Conservation (phyloP, 2,888 invertebrate species). For the Epsilonema sp. region DNA sequence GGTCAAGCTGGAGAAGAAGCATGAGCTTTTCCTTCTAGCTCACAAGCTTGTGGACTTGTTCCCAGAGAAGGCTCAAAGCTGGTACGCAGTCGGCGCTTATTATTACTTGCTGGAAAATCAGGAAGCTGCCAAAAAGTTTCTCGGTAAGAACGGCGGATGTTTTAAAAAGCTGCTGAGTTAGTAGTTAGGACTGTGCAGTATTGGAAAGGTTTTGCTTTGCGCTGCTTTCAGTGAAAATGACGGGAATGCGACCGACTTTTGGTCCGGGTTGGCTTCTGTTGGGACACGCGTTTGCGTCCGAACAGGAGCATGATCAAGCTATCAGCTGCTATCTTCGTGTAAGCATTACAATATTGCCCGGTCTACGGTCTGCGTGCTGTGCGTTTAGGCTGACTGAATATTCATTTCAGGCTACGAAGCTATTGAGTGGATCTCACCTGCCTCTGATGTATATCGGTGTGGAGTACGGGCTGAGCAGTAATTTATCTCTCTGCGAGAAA, state of each 20-base stretch:
- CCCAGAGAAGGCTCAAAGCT: conserved; percentile 13
- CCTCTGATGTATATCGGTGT: no score
- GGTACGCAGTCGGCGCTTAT: conserved; percentile 24
- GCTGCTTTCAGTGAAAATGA: conserved; percentile 17
- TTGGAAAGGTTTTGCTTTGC: no score
- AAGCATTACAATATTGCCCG: no score
- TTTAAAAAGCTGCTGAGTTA: no score
- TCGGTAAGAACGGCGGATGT: conserved; percentile 13
- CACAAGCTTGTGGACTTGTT: conserved; percentile 17
- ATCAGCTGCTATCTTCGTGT: conserved; percentile 99
- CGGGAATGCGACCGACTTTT: conserved; percentile 50
- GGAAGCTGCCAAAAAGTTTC: conserved; percentile 17
- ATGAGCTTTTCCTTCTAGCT: conserved; percentile 15
- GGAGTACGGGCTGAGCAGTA: no score
- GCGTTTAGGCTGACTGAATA: no score
- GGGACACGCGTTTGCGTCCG: conserved; percentile 90
- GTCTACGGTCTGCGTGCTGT: no score
- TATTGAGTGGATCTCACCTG: no score
- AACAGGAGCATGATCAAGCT: conserved; percentile 93
- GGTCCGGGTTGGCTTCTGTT: conserved; percentile 95
- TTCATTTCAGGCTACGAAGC: no score
- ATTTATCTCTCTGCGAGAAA: no score
- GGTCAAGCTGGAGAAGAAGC: conserved; percentile 8
- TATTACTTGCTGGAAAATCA: conserved; percentile 19
- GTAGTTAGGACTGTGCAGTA: no score